phyloP scores from a whole-genome alignment of 2,888 invertebrate genomes.

The Microplitis manilae region DNA sequence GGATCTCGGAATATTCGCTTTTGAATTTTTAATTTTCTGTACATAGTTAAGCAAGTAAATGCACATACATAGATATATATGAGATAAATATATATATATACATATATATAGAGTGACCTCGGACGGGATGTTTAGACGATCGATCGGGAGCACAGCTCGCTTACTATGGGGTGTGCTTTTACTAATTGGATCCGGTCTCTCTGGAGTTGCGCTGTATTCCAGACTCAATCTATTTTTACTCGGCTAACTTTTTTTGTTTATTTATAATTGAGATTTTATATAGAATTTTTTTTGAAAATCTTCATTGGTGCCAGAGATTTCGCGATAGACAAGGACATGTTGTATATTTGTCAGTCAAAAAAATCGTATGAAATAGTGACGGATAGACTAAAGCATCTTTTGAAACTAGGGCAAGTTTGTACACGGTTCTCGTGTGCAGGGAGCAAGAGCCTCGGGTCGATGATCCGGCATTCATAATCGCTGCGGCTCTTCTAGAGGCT shows the following conservation, averaged over 20 bases:
- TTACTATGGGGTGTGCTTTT: slow-evolving; percentile 55
- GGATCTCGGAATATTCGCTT: neutral
- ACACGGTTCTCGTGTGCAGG: slow-evolving; percentile 47
- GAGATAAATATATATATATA: slow-evolving; percentile 19
- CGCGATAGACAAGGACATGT: no score
- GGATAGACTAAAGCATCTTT: slow-evolving; percentile 28
- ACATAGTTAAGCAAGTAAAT: neutral
- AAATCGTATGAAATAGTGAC: neutral
- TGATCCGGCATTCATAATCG: slow-evolving; percentile 57
- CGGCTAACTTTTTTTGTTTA: slow-evolving; percentile 35
- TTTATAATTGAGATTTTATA: slow-evolving; percentile 24
- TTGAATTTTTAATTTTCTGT: neutral
- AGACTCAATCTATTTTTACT: slow-evolving; percentile 7
- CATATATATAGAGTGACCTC: slow-evolving; percentile 39
- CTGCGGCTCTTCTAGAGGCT: slow-evolving; percentile 38
- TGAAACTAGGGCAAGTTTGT: slow-evolving; percentile 60
- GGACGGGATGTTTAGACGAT: slow-evolving; percentile 55
- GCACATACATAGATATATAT: neutral
- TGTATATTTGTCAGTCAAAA: no score
- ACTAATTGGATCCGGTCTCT: slow-evolving; percentile 63
- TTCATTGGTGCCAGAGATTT: no score
- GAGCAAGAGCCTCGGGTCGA: slow-evolving; percentile 53
- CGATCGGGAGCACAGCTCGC: slow-evolving; percentile 54
- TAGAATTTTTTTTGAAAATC: no score
- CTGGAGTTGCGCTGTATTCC: slow-evolving; percentile 11